Percentiles rank a stretch among this genome's conserved stretches.
Evolutionary conservation across 2,797 vertebrate genomes (phyloP).

Genomic region (Microcaecilia unicolor): DNA sequence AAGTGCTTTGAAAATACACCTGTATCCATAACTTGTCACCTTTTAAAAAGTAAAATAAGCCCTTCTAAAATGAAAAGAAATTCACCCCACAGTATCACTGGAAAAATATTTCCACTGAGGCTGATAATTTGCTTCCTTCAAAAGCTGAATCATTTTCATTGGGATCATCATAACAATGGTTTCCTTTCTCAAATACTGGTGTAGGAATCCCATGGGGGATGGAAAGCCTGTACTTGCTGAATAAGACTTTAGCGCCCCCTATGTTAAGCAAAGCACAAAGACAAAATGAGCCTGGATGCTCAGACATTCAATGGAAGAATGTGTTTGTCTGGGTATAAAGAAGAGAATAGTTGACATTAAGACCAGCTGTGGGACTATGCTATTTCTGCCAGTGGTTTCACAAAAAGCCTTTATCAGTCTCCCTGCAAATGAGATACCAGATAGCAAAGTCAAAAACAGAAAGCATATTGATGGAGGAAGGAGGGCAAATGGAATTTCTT

Average conservation of each 20-base stretch:
- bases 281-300: not conserved
- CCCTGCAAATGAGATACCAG: conserved; percentile 13
- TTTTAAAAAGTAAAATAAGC: no score
- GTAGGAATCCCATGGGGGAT: no score
- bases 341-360: conserved; percentile 58
- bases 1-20: no score
- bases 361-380: conserved; percentile 35
- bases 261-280: not conserved
- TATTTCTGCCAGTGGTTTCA: conserved; percentile 32
- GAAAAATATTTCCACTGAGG: no score
- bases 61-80: no score
- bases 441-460: conserved; percentile 33
- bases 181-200: no score
- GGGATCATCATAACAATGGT: no score
- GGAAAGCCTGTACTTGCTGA: not conserved
- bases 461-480: conserved; percentile 20
- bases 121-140: no score
- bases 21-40: no score
- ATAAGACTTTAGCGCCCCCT: not conserved
- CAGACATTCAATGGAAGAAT: conserved; percentile 2
- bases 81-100: no score
- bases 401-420: conserved; percentile 41
- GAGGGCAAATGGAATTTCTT: conserved; percentile 23
- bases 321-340: conserved; percentile 36
- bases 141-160: no score